Percentiles rank a stretch among this genome's conserved stretches.
These are phyloP conservation scores for Eupsittula cactorum DNA, from an alignment of 2,113 vertebrate genomes.

Conservation along the genomic window DNA sequence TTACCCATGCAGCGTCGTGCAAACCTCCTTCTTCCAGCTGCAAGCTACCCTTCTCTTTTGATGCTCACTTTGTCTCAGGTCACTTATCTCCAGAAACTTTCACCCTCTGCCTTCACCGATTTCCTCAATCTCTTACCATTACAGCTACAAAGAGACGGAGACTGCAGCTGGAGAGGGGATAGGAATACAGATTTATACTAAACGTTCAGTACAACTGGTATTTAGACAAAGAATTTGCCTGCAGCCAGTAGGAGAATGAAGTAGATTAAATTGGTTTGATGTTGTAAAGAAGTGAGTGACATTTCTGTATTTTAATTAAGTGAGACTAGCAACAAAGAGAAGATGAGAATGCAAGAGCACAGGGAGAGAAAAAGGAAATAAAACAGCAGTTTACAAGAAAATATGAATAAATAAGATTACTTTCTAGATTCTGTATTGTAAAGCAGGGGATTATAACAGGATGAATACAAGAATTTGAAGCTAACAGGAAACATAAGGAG, in stretches of 20 bases:
- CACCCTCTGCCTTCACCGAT: not conserved
- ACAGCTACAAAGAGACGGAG: not conserved
- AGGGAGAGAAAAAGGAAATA: not conserved
- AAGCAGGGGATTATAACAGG: not conserved
- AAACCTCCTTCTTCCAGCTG: not conserved
- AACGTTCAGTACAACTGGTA: not conserved
- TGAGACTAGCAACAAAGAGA: not conserved
- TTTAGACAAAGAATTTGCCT: constrained; percentile 35
- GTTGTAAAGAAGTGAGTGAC: not conserved
- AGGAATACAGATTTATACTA: not conserved
- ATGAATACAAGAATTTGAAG: not conserved
- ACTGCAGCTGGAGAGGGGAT: not conserved
- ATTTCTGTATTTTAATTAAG: constrained; percentile 56
- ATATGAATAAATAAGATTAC: not conserved
- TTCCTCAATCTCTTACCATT: not conserved
- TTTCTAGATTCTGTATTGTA: not conserved
- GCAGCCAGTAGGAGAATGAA: not conserved
- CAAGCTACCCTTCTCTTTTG: not conserved
- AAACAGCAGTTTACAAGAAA: not conserved
- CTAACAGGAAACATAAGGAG: not conserved
- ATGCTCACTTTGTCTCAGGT: not conserved
- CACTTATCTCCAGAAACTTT: not conserved
- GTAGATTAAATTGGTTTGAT: constrained; percentile 13
- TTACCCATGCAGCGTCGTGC: fast-evolving
- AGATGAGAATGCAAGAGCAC: not conserved